These are phyloP conservation scores for Achatina immaculata DNA, from an alignment of 1,140 invertebrate genomes.

Conservation along the genomic window DNA sequence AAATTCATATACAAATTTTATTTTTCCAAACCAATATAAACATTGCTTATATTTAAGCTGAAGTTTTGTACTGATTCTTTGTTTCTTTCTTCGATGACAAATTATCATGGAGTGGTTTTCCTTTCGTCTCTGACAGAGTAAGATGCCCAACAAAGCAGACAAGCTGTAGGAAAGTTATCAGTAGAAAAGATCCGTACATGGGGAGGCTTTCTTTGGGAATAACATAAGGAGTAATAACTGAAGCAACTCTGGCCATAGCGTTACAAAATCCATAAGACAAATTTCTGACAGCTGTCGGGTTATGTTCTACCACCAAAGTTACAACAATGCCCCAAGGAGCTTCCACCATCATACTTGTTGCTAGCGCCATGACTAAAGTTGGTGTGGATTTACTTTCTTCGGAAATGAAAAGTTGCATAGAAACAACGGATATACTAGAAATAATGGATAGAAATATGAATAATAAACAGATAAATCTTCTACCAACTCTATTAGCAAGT, in stretches of 20 bases:
- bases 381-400: too few species aligned
- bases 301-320: neutral
- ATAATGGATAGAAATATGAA: neutral
- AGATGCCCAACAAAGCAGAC: neutral
- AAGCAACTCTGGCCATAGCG: neutral
- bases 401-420: too few species aligned
- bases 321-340: neutral
- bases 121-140: neutral
- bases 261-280: too few species aligned
- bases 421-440: neutral
- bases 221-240: neutral
- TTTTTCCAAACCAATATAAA: too few species aligned
- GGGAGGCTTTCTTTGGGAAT: neutral
- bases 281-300: neutral
- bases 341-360: too few species aligned
- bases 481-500: neutral
- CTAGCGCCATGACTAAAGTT: too few species aligned
- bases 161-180: neutral
- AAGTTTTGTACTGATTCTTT: too few species aligned
- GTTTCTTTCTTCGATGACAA: too few species aligned
- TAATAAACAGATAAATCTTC: neutral
- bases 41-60: too few species aligned
- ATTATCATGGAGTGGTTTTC: neutral
- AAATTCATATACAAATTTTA: too few species aligned
- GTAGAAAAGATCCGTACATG: neutral